Evolutionary conservation across 2,113 vertebrate genomes (phyloP), one percentile per base, ranked within the genome.

Genomic region (Progne subis): DNA sequence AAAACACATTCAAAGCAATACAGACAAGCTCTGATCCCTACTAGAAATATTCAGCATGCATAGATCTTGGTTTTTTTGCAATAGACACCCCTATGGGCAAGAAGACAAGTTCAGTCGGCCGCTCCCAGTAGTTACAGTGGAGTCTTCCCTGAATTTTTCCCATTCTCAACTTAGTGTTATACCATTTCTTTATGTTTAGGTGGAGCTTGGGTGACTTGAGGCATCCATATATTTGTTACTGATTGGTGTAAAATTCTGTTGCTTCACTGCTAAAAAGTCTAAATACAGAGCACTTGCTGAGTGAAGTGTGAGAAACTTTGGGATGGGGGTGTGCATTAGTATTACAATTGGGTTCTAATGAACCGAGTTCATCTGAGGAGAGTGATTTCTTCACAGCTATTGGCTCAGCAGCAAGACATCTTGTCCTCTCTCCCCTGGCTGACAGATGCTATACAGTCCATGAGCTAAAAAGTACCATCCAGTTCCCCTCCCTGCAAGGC

Each of bases 41-140:
- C 9, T 32, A 57, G 43, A 50, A 37, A 31, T 37, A 50, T 24
- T 37, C 43, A 65, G 37, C 18, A 23, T 2, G 0, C 37, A 39
- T 1, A 24, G 15, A 52, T 18, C 10, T 24, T 56, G 52, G 23
- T 12, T 56, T 50, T 64, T 64, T 25, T 23, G 1, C 50, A 70
- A 20, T 8, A 70, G 6, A 13, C 3, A 5, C 25, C 28, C 8
- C 37, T 57, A 3, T 29, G 37, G 21, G 18, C 0, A 0, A 64
- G 43, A 56, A 44, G 32, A 64, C 5, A 57, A 12, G 28, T 44
- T 57, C 23, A 50, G 32, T 26, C 60, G 43, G n/a, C 57, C 2
- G 0, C 56, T n/a, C 26, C 26, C 37, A 57, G 49, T 5, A 70
- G 56, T 44, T 50, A 44, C 6, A 28, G 29, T 4, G 13, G 32